Percentiles rank a stretch among this genome's conserved stretches.
Evolutionary conservation across 2,113 vertebrate species (phyloP).

Genomic region (Syngnathoides biaculeatus): DNA sequence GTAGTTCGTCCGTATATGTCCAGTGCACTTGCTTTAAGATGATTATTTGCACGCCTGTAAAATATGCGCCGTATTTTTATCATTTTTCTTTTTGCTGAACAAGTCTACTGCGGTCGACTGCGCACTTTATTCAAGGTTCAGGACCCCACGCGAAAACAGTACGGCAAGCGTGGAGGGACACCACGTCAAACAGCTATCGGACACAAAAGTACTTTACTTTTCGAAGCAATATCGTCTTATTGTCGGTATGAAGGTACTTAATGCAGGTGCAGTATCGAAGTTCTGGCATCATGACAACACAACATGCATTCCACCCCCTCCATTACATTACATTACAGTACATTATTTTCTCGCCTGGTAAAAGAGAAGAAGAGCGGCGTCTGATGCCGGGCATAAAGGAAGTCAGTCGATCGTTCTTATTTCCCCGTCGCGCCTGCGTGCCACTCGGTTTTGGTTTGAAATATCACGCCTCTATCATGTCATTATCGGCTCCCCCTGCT

Average conservation of each 20-base stretch:
- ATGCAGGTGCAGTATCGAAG: too few relatives aligned
- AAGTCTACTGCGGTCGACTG: too few relatives aligned
- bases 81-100: too few relatives aligned
- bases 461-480: slow-evolving; percentile 73
- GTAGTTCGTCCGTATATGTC: too few relatives aligned
- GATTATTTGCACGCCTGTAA: too few relatives aligned
- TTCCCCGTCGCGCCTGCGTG: slow-evolving; percentile 70
- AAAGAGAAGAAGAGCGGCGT: slow-evolving; percentile 52
- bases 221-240: neutral
- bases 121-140: too few relatives aligned
- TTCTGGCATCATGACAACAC: neutral
- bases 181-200: too few relatives aligned
- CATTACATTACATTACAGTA: neutral
- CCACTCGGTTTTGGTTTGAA: slow-evolving; percentile 78
- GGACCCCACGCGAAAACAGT: too few relatives aligned
- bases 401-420: slow-evolving; percentile 73
- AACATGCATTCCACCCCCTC: neutral
- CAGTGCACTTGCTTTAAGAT: too few relatives aligned
- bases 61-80: too few relatives aligned
- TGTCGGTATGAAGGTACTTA: neutral
- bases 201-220: too few relatives aligned
- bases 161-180: too few relatives aligned
- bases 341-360: slow-evolving; percentile 50
- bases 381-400: slow-evolving; percentile 69
- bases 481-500: slow-evolving; percentile 75